phyloP scores from a whole-genome alignment of 1,140 invertebrate genomes.

The Drosophila insularis region DNA sequence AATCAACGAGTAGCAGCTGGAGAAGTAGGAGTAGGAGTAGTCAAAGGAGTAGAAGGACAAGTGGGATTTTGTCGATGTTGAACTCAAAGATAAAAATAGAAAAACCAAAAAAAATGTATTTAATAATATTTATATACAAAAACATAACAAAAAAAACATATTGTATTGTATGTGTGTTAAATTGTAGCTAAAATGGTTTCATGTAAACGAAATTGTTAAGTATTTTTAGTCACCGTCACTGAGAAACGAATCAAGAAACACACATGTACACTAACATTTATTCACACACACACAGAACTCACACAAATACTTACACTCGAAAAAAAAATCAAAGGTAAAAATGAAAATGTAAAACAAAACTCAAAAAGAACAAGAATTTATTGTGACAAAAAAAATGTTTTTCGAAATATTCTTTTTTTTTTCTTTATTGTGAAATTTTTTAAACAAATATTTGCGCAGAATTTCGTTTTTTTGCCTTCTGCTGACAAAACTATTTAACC shows the following conservation, averaged over 20 bases:
- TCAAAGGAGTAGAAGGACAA: conserved; percentile 18
- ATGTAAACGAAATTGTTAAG: conserved; percentile 77
- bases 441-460: conserved; percentile 33
- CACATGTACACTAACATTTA: not conserved
- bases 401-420: conserved; percentile 1
- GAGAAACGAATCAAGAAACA: conserved; percentile 31
- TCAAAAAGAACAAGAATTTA: conserved; percentile 15
- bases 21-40: too few species aligned
- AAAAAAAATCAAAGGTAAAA: not conserved
- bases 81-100: conserved; percentile 27
- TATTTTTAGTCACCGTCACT: conserved; percentile 67
- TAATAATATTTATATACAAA: conserved; percentile 58
- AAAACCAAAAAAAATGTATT: conserved; percentile 25
- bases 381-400: conserved; percentile 7
- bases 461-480: conserved; percentile 63
- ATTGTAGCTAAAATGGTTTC: conserved; percentile 81
- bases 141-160: conserved; percentile 24
- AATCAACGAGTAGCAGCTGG: not conserved
- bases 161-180: conserved; percentile 33
- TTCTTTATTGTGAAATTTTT: conserved; percentile 17
- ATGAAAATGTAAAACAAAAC: not conserved
- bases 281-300: conserved; percentile 20
- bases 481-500: conserved; percentile 58
- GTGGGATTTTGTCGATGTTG: conserved; percentile 52
- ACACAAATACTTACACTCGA: conserved; percentile 19